A percentile compares a stretch with the other conserved stretches of the same genome.
Evolutionary conservation across 2,797 vertebrate species (phyloP).

Genomic region (Nannoperca australis): DNA sequence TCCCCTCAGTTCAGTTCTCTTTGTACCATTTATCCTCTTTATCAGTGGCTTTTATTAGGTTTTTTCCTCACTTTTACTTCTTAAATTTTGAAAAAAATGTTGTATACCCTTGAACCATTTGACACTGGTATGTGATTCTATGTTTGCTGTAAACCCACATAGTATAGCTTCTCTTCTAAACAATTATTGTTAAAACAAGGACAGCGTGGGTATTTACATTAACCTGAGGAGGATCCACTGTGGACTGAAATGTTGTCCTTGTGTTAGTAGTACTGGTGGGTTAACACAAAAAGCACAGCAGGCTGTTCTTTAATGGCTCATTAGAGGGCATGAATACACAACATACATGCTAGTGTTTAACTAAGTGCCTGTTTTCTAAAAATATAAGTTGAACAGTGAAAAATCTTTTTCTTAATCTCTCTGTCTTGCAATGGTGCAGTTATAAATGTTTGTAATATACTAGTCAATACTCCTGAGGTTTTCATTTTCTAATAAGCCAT

Average conservation of each 20-base stretch:
- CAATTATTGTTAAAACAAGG: slow-evolving; percentile 6
- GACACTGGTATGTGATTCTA: not conserved
- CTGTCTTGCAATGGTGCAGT: not conserved
- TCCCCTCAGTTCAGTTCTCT: not conserved
- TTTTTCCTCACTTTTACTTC: slow-evolving; percentile 10
- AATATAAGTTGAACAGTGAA: not conserved
- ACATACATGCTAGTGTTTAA: not conserved
- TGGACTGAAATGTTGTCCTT: slow-evolving; percentile 1
- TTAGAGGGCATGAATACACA: slow-evolving; percentile 2
- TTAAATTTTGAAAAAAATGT: slow-evolving; percentile 5
- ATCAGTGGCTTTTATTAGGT: not conserved
- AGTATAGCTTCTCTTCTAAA: slow-evolving; percentile 23
- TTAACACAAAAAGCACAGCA: slow-evolving; percentile 13
- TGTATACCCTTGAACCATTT: not conserved
- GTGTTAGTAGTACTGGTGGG: not conserved
- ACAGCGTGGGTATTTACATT: slow-evolving; percentile 5
- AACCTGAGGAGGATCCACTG: slow-evolving; percentile 22
- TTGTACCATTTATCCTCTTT: not conserved
- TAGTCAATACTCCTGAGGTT: too few relatives aligned
- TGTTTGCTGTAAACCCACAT: not conserved
- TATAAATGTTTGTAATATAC: not conserved
- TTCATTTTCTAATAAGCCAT: too few relatives aligned
- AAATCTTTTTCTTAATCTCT: not conserved
- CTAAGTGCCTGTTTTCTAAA: not conserved
- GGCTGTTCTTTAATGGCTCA: slow-evolving; percentile 41